Conservation (phyloP, 2,797 vertebrate genomes). For the Xiphorhynchus erythropygius region DNA sequence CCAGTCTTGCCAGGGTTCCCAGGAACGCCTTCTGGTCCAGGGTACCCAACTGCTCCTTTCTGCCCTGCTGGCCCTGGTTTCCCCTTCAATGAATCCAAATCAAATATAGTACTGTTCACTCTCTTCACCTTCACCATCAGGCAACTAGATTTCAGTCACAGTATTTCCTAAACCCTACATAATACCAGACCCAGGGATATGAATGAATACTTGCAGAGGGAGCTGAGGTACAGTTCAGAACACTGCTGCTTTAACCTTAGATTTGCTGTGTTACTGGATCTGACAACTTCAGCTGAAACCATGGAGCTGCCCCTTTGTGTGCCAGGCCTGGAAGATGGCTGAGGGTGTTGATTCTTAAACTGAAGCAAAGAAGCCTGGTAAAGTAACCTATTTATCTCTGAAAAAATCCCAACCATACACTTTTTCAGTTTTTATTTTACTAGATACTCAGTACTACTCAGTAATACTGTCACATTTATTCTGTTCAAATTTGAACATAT, state of each 20-base stretch:
- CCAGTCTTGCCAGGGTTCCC: slow-evolving; percentile 86
- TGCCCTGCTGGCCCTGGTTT: slow-evolving; percentile 80
- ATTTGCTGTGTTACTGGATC: not conserved
- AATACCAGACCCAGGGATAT: not conserved
- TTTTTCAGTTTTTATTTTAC: not conserved
- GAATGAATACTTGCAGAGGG: not conserved
- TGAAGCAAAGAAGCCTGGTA: not conserved
- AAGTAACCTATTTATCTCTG: not conserved
- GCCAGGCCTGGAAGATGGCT: not conserved
- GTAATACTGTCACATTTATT: not conserved
- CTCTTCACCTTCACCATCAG: not conserved
- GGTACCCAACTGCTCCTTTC: slow-evolving; percentile 82
- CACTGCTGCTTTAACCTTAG: not conserved
- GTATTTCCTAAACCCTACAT: not conserved
- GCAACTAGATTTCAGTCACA: not conserved
- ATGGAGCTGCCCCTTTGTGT: not conserved
- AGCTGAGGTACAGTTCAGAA: not conserved
- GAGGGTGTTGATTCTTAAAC: not conserved
- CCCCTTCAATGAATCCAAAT: slow-evolving; percentile 80
- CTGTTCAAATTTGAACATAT: not conserved
- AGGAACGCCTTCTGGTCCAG: slow-evolving; percentile 81
- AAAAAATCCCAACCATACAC: not conserved
- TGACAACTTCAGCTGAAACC: not conserved
- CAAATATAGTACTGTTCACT: not conserved
- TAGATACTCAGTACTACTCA: not conserved